phyloP scores from a whole-genome alignment of 92 coral and sea anemone species.

The Micromussa lordhowensis region DNA sequence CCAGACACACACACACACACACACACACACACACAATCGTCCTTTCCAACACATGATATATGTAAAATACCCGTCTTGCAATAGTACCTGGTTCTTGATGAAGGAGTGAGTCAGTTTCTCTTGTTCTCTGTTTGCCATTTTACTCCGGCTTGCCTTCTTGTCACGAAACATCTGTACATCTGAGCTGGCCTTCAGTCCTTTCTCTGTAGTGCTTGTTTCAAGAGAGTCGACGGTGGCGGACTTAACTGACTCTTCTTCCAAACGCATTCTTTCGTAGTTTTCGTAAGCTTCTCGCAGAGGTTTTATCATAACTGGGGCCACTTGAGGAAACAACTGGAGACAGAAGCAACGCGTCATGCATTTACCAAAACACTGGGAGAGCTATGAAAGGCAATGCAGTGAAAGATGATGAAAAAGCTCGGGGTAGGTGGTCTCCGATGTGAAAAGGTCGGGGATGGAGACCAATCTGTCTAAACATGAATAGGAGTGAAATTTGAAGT shows the following conservation, averaged over 20 bases:
- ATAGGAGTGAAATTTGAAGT: no score
- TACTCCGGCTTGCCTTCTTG: constrained; percentile 23
- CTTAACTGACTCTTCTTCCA: constrained; percentile 12
- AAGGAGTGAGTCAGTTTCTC: neutral
- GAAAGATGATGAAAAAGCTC: neutral
- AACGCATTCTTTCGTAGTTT: constrained; percentile 72
- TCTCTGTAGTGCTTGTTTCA: neutral
- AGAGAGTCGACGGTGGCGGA: neutral
- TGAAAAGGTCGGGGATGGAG: no score
- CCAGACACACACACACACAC: neutral
- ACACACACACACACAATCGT: neutral
- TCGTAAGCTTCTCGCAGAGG: constrained; percentile 80
- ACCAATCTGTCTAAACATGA: no score
- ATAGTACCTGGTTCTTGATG: constrained; percentile 1
- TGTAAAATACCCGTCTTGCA: neutral
- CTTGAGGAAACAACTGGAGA: constrained; percentile 79
- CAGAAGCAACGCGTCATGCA: neutral
- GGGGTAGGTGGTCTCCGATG: no score
- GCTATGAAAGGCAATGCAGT: neutral
- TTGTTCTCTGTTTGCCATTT: neutral
- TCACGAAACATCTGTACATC: constrained; percentile 9
- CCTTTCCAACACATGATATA: neutral
- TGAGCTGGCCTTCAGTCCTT: neutral
- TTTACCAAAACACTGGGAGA: no score
- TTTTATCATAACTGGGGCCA: constrained; percentile 64